These are phyloP conservation scores for Cephus pulcher DNA, from an alignment of 2,888 invertebrate species.

Conservation along the genomic window DNA sequence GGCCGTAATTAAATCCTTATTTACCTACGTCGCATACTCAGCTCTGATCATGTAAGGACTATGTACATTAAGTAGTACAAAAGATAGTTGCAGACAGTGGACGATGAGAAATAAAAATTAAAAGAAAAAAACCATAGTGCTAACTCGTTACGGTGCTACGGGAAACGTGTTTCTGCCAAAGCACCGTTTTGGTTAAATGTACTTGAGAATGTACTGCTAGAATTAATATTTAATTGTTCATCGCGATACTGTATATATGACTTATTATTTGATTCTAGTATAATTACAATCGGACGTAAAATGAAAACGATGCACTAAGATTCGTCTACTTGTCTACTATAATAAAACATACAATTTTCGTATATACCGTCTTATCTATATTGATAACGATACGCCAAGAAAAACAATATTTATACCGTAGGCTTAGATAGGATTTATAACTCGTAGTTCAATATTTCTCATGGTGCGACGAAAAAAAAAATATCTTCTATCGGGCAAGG, in stretches of 20 bases:
- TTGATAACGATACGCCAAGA: neutral
- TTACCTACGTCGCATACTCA: neutral
- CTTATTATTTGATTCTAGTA: neutral
- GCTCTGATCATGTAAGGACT: neutral
- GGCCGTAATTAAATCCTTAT: neutral
- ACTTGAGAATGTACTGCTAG: slow-evolving; percentile 42
- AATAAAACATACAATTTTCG: neutral
- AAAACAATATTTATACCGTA: neutral
- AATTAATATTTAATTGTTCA: slow-evolving; percentile 42
- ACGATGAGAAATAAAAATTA: slow-evolving; percentile 5
- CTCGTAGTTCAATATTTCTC: neutral
- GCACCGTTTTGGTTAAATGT: slow-evolving; percentile 42
- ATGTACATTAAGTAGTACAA: slow-evolving; percentile 40
- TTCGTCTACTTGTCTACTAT: neutral
- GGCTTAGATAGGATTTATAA: neutral
- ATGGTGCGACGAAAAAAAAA: neutral
- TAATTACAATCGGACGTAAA: neutral
- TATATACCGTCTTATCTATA: neutral
- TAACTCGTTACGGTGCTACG: slow-evolving; percentile 45
- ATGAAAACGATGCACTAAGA: neutral
- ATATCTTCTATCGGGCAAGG: neutral
- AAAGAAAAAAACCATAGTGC: neutral
- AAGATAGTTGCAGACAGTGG: slow-evolving; percentile 33
- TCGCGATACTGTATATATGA: neutral
- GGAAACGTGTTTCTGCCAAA: slow-evolving; percentile 45